Evolutionary conservation across 2,113 vertebrate genomes (phyloP).

Genomic region (Dasyprocta punctata): DNA sequence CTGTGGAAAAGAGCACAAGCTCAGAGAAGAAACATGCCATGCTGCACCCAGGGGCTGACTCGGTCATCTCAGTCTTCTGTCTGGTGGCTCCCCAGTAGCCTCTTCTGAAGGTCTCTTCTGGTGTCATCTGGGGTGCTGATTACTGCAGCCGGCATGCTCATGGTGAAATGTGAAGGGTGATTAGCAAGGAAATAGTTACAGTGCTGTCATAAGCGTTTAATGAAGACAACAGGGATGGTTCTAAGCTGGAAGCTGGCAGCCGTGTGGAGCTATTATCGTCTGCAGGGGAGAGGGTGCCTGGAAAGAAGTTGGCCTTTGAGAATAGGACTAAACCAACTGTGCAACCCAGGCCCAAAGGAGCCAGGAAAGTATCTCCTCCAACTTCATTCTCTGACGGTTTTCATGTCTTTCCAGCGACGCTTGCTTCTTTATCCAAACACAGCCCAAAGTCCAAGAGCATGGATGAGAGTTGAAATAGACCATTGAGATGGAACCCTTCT

Average conservation of each 20-base stretch:
- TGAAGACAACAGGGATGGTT: fast-evolving
- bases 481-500: too few species aligned
- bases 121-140: not conserved
- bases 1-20: not conserved
- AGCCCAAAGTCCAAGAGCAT: fast-evolving
- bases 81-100: not conserved
- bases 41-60: not conserved
- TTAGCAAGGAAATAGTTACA: not conserved
- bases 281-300: fast-evolving
- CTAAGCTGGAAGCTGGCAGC: not conserved
- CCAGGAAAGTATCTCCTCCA: not conserved
- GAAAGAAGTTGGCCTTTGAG: not conserved
- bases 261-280: not conserved
- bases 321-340: not conserved
- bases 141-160: fast-evolving
- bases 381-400: not conserved
- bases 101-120: not conserved
- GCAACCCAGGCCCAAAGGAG: not conserved
- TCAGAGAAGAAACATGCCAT: not conserved
- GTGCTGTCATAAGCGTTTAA: not conserved
- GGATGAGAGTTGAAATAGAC: not conserved
- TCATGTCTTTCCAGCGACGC: not conserved
- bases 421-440: not conserved
- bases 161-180: not conserved
- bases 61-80: not conserved